Percentiles rank a stretch among this genome's conserved stretches.
Conservation (phyloP, 2,113 vertebrate genomes). For the Cricetomys ansorgei region DNA sequence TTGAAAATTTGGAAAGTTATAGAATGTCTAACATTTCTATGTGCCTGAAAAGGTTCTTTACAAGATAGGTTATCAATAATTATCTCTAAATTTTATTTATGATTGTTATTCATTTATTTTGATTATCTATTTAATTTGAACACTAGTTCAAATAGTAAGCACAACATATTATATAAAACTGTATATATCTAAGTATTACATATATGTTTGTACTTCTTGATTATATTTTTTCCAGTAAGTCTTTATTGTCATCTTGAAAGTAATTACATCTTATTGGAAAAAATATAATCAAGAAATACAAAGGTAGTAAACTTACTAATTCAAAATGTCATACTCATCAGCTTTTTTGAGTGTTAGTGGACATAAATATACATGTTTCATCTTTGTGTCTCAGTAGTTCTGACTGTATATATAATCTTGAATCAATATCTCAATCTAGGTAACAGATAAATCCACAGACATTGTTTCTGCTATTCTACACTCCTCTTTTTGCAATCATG, state of each 20-base stretch:
- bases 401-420: not conserved
- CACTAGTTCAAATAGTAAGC: not conserved
- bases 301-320: too few relatives aligned
- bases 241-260: too few relatives aligned
- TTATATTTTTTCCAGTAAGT: not conserved
- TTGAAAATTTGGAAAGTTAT: not conserved
- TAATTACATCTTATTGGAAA: too few relatives aligned
- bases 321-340: not conserved
- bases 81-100: not conserved
- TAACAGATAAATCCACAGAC: not conserved
- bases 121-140: constrained; percentile 23
- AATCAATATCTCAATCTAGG: too few relatives aligned
- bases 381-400: not conserved
- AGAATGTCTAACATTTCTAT: not conserved
- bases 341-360: not conserved
- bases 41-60: constrained; percentile 24
- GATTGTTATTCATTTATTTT: not conserved
- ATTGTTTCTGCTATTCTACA: not conserved
- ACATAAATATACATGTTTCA: not conserved
- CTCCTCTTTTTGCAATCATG: not conserved
- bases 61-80: constrained; percentile 44
- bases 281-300: too few relatives aligned
- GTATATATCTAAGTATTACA: not conserved
- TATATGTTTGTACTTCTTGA: not conserved
- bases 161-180: not conserved